Evolutionary conservation across 2,113 vertebrate species (phyloP).

Genomic region (Tursiops truncatus): DNA sequence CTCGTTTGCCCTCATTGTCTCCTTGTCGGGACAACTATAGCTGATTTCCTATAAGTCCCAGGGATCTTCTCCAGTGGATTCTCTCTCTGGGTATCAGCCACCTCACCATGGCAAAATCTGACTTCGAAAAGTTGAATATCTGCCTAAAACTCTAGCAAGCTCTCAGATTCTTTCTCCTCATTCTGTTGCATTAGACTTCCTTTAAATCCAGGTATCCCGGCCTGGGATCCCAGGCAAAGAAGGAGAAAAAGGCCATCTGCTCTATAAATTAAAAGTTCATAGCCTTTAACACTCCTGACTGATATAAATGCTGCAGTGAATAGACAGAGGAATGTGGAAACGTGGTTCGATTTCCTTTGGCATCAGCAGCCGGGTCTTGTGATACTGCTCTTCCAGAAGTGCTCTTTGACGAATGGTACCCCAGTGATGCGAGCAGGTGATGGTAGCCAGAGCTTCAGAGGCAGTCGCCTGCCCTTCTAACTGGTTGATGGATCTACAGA

Average conservation of each 20-base stretch:
- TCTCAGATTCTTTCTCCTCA: background rate
- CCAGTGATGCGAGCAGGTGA: constrained; percentile 61
- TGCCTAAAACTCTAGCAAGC: background rate
- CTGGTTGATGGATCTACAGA: constrained; percentile 78
- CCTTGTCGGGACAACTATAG: background rate
- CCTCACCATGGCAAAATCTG: background rate
- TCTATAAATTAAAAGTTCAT: constrained; percentile 5
- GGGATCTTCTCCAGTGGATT: background rate
- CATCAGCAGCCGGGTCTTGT: constrained; percentile 72
- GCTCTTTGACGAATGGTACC: constrained; percentile 79
- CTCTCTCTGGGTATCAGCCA: background rate
- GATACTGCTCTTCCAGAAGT: constrained; percentile 61
- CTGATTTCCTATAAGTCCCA: background rate
- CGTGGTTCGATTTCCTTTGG: constrained; percentile 44
- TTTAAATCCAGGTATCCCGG: background rate
- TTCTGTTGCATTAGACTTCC: background rate
- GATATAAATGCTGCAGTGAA: background rate
- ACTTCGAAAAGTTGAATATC: background rate
- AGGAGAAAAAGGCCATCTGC: background rate
- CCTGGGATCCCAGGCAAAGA: background rate
- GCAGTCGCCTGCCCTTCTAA: constrained; percentile 68
- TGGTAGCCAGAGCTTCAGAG: constrained; percentile 54
- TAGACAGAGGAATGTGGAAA: background rate
- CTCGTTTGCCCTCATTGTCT: background rate
- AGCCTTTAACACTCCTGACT: background rate